These are phyloP conservation scores for Troglohyphantes excavatus DNA, from an alignment of 2,888 invertebrate genomes.

Conservation along the genomic window DNA sequence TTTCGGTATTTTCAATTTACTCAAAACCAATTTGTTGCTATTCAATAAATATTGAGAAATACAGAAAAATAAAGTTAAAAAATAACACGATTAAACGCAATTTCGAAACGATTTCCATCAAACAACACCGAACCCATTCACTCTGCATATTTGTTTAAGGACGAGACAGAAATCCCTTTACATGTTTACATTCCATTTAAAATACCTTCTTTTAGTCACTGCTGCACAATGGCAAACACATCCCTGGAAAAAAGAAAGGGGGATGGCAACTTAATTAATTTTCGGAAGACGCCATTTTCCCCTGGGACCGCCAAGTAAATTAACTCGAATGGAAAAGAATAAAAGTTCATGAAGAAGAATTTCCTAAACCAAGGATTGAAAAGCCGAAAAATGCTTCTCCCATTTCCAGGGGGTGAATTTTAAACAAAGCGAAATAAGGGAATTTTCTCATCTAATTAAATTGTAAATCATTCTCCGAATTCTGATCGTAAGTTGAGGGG, in stretches of 20 bases:
- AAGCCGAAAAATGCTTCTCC: slow-evolving; percentile 35
- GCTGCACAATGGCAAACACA: slow-evolving; percentile 3
- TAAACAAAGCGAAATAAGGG: slow-evolving; percentile 47
- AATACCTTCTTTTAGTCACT: slow-evolving; percentile 1
- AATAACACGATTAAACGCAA: too few species aligned
- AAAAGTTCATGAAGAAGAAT: slow-evolving; percentile 63
- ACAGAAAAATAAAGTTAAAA: too few species aligned
- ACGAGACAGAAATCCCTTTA: background rate
- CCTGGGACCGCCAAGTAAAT: slow-evolving; percentile 17
- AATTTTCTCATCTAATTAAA: slow-evolving; percentile 57
- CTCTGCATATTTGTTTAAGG: background rate
- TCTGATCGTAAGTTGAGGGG: slow-evolving; percentile 28
- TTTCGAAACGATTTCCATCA: background rate
- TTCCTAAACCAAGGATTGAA: slow-evolving; percentile 2
- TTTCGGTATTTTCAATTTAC: too few species aligned
- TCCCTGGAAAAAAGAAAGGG: background rate
- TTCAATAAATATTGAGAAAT: too few species aligned
- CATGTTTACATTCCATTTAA: slow-evolving; percentile 2
- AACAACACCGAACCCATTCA: background rate
- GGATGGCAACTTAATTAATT: slow-evolving; percentile 48
- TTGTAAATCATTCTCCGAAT: slow-evolving; percentile 60
- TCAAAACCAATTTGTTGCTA: too few species aligned
- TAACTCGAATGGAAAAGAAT: slow-evolving; percentile 52
- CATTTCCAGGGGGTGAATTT: slow-evolving; percentile 52
- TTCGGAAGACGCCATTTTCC: slow-evolving; percentile 9